These are phyloP conservation scores for Oplegnathus fasciatus DNA, from an alignment of 2,113 vertebrate genomes.

Conservation along the genomic window DNA sequence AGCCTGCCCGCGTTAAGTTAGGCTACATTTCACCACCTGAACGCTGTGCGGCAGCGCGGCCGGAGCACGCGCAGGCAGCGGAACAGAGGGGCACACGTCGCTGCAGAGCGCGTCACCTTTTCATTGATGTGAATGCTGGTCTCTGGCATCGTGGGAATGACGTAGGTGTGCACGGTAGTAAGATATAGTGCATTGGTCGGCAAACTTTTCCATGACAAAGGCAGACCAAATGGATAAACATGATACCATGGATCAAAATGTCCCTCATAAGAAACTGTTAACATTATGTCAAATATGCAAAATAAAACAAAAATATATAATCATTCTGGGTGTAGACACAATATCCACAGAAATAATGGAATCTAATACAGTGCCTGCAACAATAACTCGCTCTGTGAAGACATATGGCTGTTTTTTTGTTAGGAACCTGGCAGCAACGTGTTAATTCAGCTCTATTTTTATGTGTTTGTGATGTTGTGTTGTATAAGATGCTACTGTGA, in stretches of 20 bases:
- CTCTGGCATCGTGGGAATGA: constrained; percentile 42
- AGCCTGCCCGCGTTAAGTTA: constrained; percentile 49
- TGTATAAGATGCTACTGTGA: not conserved
- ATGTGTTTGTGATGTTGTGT: not conserved
- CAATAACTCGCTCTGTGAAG: not conserved
- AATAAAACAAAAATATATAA: not conserved
- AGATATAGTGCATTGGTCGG: not conserved
- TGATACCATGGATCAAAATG: not conserved
- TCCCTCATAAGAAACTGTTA: not conserved
- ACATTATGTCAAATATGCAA: not conserved
- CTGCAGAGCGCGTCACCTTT: constrained; percentile 72
- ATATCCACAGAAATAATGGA: not conserved
- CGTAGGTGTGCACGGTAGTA: constrained; percentile 56
- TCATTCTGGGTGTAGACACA: not conserved
- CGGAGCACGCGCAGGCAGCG: constrained; percentile 58
- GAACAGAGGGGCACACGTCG: constrained; percentile 45
- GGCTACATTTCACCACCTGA: constrained; percentile 73
- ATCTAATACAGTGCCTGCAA: not conserved
- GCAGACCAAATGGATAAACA: not conserved
- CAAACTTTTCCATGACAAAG: constrained; percentile 36
- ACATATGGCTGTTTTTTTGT: not conserved
- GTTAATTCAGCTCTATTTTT: not conserved
- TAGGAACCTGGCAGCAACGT: not conserved
- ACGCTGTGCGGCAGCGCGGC: constrained; percentile 58
- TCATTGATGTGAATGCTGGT: constrained; percentile 68